Conservation (phyloP, 2,797 vertebrate genomes). For the Phrynocephalus forsythii region DNA sequence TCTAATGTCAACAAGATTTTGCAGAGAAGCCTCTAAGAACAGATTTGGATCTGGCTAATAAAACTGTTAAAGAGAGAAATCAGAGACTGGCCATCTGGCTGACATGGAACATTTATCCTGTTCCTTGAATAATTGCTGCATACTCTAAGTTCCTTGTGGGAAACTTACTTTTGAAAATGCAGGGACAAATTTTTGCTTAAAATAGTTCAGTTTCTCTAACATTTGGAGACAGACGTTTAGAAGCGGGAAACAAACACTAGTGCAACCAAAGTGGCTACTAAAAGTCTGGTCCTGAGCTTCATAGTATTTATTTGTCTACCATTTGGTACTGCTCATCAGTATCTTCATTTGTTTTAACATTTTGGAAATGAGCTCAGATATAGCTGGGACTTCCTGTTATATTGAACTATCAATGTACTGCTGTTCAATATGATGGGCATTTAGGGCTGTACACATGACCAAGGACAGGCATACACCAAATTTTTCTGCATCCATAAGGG, state of each 20-base stretch:
- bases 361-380: background rate
- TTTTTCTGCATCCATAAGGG: background rate
- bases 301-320: background rate
- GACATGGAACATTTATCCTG: constrained; percentile 14
- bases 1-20: constrained; percentile 25
- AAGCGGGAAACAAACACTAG: background rate
- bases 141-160: constrained; percentile 1
- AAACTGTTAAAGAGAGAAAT: constrained; percentile 15
- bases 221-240: background rate
- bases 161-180: constrained; percentile 8
- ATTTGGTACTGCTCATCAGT: background rate
- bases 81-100: constrained; percentile 13
- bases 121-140: constrained; percentile 6
- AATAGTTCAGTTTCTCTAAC: background rate
- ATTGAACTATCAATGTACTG: too few relatives aligned
- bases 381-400: background rate
- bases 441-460: background rate
- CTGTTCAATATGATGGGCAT: background rate
- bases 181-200: background rate
- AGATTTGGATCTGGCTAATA: constrained; percentile 25
- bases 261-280: background rate
- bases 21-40: background rate
- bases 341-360: background rate
- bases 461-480: background rate
- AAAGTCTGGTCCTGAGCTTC: background rate